Percentiles rank a stretch among this genome's conserved stretches.
Evolutionary conservation across 2,888 invertebrate species (phyloP).

Genomic region (Erebia ligea): DNA sequence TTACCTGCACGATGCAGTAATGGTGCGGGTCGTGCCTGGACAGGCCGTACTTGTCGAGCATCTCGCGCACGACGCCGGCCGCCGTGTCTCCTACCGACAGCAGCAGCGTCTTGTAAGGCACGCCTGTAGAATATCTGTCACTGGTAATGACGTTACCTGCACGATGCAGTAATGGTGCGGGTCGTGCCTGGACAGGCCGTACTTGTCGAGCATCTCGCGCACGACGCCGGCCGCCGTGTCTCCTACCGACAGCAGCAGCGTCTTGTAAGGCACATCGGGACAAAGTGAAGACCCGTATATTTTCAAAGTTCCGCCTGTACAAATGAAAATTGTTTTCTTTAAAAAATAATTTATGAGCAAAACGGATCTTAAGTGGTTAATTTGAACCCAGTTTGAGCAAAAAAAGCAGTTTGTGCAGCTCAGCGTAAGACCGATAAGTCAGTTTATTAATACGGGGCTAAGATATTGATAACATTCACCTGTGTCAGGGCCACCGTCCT

Average conservation of each 20-base stretch:
- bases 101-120: constrained; percentile 98
- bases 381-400: too few relatives aligned
- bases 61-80: constrained; percentile 95
- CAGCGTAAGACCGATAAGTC: too few relatives aligned
- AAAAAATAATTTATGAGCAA: too few relatives aligned
- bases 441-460: background rate
- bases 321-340: background rate
- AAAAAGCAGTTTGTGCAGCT: too few relatives aligned
- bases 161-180: constrained; percentile 96
- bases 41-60: too few relatives aligned
- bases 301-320: constrained; percentile 91
- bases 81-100: constrained; percentile 97
- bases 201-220: constrained; percentile 98
- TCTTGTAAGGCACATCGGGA: constrained; percentile 99
- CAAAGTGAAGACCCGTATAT: constrained; percentile 98
- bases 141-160: constrained; percentile 82
- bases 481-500: constrained; percentile 97
- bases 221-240: constrained; percentile 97
- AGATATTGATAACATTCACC: constrained; percentile 61
- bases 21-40: too few relatives aligned
- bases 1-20: too few relatives aligned
- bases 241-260: constrained; percentile 94
- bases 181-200: constrained; percentile 95
- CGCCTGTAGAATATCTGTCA: constrained; percentile 79
- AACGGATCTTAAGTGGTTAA: too few relatives aligned